phyloP scores from a whole-genome alignment of 2,797 vertebrate species.

The Scleropages formosus region DNA sequence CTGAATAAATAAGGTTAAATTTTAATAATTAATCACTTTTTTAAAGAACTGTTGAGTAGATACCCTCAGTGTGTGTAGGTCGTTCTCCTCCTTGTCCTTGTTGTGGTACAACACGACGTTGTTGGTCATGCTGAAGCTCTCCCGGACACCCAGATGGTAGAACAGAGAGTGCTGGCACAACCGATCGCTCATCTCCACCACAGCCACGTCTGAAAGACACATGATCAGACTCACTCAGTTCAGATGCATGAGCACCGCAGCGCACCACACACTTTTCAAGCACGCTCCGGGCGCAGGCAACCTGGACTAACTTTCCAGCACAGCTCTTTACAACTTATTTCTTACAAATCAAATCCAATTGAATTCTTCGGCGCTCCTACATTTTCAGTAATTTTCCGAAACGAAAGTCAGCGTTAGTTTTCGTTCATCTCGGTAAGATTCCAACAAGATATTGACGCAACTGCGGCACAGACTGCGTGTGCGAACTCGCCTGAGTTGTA shows the following conservation, averaged over 20 bases:
- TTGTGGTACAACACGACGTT: constrained; percentile 84
- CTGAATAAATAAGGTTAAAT: too few species aligned
- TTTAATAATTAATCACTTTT: too few species aligned
- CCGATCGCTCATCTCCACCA: constrained; percentile 83
- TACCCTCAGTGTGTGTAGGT: constrained; percentile 80
- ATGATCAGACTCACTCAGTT: too few species aligned
- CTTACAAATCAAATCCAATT: too few species aligned
- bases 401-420: neutral
- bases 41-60: constrained; percentile 20
- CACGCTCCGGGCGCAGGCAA: too few species aligned
- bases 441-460: neutral
- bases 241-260: neutral
- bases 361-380: neutral
- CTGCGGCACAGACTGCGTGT: constrained; percentile 38
- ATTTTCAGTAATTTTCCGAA: neutral
- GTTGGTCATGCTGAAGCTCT: constrained; percentile 90
- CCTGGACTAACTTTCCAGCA: too few species aligned
- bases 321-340: too few species aligned
- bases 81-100: constrained; percentile 71
- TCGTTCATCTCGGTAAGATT: neutral
- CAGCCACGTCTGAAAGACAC: constrained; percentile 75
- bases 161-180: constrained; percentile 84
- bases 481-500: constrained; percentile 85
- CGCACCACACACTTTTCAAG: neutral
- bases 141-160: constrained; percentile 85